Conservation (phyloP, 2,888 invertebrate species). For the Coelopa pilipes region DNA sequence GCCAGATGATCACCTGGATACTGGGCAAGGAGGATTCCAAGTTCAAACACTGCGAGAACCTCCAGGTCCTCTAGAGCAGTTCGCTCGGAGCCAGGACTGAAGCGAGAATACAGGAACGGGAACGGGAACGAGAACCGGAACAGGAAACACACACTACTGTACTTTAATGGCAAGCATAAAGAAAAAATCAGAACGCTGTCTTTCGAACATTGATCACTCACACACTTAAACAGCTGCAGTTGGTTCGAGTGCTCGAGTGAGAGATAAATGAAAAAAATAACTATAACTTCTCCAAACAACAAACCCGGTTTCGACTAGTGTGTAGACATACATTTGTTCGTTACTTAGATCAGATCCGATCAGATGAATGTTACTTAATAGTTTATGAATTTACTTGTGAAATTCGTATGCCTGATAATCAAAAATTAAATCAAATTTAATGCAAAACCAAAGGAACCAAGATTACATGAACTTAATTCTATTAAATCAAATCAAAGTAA, state of each 20-base stretch:
- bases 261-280: neutral
- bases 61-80: constrained; percentile 80
- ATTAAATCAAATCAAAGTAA: neutral
- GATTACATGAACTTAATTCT: constrained; percentile 10
- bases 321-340: too few species aligned
- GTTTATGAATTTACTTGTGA: neutral
- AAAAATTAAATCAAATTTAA: constrained; percentile 63
- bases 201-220: neutral
- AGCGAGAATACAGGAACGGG: too few species aligned
- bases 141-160: too few species aligned
- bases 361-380: neutral
- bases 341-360: too few species aligned
- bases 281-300: constrained; percentile 4
- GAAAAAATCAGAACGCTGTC: neutral
- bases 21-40: constrained; percentile 91
- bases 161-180: neutral
- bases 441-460: constrained; percentile 41
- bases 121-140: too few species aligned
- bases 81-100: too few species aligned
- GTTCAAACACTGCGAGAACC: constrained; percentile 91
- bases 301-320: constrained; percentile 28
- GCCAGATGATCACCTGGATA: constrained; percentile 92
- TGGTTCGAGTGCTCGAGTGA: neutral
- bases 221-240: neutral
- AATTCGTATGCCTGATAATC: constrained; percentile 59